Evolutionary conservation across 2,888 invertebrate genomes (phyloP).

Genomic region (Elysia crispata): DNA sequence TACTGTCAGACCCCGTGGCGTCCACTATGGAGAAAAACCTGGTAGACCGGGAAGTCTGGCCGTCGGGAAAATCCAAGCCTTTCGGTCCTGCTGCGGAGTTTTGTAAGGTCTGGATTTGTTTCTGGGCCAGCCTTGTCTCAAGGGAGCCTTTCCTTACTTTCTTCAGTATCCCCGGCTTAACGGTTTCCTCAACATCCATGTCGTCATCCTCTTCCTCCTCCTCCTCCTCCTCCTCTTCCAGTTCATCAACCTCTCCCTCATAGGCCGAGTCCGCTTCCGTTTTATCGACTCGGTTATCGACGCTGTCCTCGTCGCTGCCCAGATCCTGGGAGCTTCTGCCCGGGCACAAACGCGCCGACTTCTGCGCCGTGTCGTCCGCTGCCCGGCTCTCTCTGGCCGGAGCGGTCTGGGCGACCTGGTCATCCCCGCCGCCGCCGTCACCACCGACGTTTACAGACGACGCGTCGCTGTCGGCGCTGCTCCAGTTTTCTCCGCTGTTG

Average conservation of each 20-base stretch:
- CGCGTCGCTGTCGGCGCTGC: constrained; percentile 37
- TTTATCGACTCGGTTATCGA: constrained; percentile 23
- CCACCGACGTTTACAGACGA: not conserved
- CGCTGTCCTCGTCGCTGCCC: constrained; percentile 4
- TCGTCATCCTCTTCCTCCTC: not conserved
- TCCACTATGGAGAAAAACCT: too few species aligned
- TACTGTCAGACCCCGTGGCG: not conserved
- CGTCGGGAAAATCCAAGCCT: not conserved
- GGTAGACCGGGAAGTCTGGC: too few species aligned
- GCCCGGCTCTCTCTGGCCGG: too few species aligned
- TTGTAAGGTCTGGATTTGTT: constrained; percentile 14
- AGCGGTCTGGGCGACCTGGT: too few species aligned
- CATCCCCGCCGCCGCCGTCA: not conserved
- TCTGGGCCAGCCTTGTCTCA: constrained; percentile 14
- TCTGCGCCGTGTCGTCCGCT: too few species aligned
- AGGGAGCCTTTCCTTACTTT: constrained; percentile 16
- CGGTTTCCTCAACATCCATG: not conserved
- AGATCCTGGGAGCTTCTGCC: not conserved
- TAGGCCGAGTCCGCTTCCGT: constrained; percentile 30
- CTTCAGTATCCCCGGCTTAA: not conserved
- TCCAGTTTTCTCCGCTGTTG: constrained; percentile 14
- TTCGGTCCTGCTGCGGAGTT: constrained; percentile 17
- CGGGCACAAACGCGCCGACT: too few species aligned
- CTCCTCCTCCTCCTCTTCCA: constrained; percentile 2
- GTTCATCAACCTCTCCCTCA: constrained; percentile 24